Evolutionary conservation across 2,888 invertebrate genomes (phyloP).

Genomic region (Thalpophila matura): DNA sequence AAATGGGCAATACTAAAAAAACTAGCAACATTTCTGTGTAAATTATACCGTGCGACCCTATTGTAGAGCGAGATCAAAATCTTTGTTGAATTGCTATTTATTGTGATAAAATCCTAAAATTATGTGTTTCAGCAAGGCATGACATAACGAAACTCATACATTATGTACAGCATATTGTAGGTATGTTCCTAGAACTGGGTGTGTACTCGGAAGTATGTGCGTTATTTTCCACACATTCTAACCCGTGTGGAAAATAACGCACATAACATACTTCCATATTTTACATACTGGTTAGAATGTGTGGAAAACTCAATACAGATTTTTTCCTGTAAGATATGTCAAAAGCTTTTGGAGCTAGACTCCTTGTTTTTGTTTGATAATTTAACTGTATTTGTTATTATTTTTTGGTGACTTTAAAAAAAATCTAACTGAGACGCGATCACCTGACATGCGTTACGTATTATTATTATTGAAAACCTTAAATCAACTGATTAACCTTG

Average conservation of each 20-base stretch:
- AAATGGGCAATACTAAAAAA: slow-evolving; percentile 47
- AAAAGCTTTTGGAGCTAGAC: background rate
- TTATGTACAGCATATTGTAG: slow-evolving; percentile 1
- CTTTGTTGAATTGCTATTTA: slow-evolving; percentile 52
- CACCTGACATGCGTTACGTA: background rate
- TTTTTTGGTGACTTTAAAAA: slow-evolving; percentile 23
- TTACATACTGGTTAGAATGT: slow-evolving; percentile 23
- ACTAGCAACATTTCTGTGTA: slow-evolving; percentile 29
- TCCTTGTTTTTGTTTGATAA: too few relatives aligned
- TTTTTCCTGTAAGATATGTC: slow-evolving; percentile 5
- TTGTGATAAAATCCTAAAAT: slow-evolving; percentile 52
- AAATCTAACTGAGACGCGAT: slow-evolving; percentile 8
- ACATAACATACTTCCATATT: too few relatives aligned
- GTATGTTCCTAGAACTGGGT: slow-evolving; percentile 21
- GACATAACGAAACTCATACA: slow-evolving; percentile 27
- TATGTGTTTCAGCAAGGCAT: slow-evolving; percentile 33
- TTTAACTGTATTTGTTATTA: too few relatives aligned
- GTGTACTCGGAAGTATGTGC: slow-evolving; percentile 46
- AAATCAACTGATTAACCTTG: slow-evolving; percentile 16
- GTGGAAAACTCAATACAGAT: slow-evolving; percentile 19
- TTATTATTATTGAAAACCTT: slow-evolving; percentile 14
- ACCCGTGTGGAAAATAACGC: too few relatives aligned
- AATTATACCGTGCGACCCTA: slow-evolving; percentile 59
- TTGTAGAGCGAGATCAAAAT: slow-evolving; percentile 56
- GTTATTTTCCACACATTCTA: slow-evolving; percentile 37